Conservation (phyloP, 2,113 vertebrate genomes). For the Hepsetus odoe region DNA sequence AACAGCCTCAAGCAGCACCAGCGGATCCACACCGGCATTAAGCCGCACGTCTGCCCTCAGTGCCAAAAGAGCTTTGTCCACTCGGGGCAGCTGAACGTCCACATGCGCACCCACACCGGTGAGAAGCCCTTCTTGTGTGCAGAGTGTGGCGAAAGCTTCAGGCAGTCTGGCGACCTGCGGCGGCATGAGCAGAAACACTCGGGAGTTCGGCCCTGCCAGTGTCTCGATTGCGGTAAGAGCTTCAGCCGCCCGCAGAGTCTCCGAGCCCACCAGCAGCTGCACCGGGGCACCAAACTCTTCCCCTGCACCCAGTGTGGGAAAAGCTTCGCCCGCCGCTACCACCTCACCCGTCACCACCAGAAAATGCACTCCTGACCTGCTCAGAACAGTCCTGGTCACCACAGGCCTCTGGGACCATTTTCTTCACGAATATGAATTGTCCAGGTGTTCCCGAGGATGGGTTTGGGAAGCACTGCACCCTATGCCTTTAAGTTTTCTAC, state of each 20-base stretch:
- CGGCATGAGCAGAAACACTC: conserved; percentile 79
- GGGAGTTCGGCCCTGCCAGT: conserved; percentile 72
- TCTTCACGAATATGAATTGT: too few relatives aligned
- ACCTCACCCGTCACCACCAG: conserved; percentile 76
- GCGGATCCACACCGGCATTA: conserved; percentile 77
- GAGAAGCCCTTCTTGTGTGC: conserved; percentile 80
- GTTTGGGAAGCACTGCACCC: too few relatives aligned
- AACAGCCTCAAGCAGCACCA: conserved; percentile 76
- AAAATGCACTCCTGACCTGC: conserved; percentile 73
- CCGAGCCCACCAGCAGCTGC: conserved; percentile 77
- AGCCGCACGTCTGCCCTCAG: conserved; percentile 71
- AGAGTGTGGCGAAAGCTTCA: conserved; percentile 78
- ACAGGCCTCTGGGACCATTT: too few relatives aligned
- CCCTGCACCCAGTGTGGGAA: conserved; percentile 75
- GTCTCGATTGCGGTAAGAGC: conserved; percentile 75
- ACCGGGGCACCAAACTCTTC: conserved; percentile 74
- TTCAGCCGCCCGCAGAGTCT: conserved; percentile 80
- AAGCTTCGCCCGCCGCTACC: conserved; percentile 77
- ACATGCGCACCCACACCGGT: conserved; percentile 76
- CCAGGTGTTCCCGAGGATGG: too few relatives aligned
- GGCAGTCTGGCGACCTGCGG: conserved; percentile 78
- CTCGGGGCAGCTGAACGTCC: conserved; percentile 75
- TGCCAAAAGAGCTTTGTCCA: conserved; percentile 76
- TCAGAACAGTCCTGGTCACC: too few relatives aligned
- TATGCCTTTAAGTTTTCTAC: too few relatives aligned